Conservation (phyloP, 2,113 vertebrate genomes). For the Carlito syrichta region DNA sequence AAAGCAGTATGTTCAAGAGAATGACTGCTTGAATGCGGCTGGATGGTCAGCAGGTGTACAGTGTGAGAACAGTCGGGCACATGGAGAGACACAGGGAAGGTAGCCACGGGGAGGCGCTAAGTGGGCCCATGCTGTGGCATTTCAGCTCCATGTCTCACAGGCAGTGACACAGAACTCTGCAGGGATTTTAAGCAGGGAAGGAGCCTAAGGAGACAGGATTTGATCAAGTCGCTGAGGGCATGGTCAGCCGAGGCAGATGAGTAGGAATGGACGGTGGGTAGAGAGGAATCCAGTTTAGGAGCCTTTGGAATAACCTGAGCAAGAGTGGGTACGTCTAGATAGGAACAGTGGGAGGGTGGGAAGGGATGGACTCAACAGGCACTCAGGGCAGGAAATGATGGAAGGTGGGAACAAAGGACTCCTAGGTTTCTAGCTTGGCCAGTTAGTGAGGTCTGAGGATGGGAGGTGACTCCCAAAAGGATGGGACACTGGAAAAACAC, state of each 20-base stretch:
- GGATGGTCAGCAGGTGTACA: rapidly evolving
- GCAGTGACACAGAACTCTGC: not conserved
- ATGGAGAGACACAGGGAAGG: not conserved
- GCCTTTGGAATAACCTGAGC: not conserved
- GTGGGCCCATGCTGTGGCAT: too few relatives aligned
- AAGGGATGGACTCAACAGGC: not conserved
- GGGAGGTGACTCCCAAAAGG: not conserved
- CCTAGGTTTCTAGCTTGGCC: not conserved
- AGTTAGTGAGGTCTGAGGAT: too few relatives aligned
- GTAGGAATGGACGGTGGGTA: rapidly evolving
- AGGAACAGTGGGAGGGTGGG: rapidly evolving
- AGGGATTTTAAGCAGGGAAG: not conserved
- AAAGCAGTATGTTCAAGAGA: not conserved
- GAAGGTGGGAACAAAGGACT: not conserved
- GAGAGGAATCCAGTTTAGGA: not conserved
- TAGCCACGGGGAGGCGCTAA: rapidly evolving
- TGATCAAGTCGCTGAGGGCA: not conserved
- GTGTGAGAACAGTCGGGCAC: not conserved
- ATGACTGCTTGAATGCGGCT: rapidly evolving
- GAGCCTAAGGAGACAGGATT: not conserved
- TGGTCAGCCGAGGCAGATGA: not conserved
- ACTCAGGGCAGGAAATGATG: not conserved
- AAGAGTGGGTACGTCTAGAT: not conserved
- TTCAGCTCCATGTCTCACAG: not conserved
- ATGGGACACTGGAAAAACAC: not conserved